Conservation (phyloP, 37 sponge, comb jelly and placozoan genomes). For the Amphimedon queenslandica region DNA sequence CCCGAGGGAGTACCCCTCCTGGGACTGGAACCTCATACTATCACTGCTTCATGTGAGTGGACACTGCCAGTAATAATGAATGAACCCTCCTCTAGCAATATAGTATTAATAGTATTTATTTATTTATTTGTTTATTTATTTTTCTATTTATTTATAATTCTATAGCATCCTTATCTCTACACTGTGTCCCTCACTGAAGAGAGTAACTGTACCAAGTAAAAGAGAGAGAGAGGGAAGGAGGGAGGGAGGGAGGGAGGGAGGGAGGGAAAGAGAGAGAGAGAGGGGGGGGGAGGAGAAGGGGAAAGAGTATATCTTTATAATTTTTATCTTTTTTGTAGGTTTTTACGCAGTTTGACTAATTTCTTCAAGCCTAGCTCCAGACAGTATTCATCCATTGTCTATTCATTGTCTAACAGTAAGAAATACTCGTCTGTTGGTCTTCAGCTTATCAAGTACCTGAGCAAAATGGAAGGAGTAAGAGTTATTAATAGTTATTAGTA, state of each 20-base stretch:
- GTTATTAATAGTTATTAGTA: not conserved
- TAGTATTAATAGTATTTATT: too few species aligned
- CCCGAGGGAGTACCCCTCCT: constrained; percentile 43
- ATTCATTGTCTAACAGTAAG: constrained; percentile 26
- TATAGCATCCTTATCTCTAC: not conserved
- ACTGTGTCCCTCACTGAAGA: not conserved
- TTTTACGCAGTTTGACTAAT: constrained; percentile 59
- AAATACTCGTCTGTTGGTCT: constrained; percentile 63
- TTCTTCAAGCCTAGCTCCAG: constrained; percentile 74
- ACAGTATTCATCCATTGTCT: constrained; percentile 44
- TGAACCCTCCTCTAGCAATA: too few species aligned
- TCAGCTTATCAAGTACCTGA: constrained; percentile 57
- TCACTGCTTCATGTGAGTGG: constrained; percentile 41
- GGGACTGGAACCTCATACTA: constrained; percentile 53
- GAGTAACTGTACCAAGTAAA: not conserved
- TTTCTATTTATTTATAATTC: not conserved
- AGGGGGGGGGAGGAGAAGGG: not conserved
- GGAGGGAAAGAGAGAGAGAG: not conserved
- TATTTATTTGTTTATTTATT: constrained; percentile 1
- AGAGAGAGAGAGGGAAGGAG: not conserved
- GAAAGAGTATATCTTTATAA: not conserved
- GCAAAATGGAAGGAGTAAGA: constrained; percentile 44
- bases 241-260: not conserved
- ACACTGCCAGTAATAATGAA: not conserved
- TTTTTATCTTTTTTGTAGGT: constrained; percentile 32